phyloP scores from a whole-genome alignment of 2,888 invertebrate species.

The Pollenia angustigena region DNA sequence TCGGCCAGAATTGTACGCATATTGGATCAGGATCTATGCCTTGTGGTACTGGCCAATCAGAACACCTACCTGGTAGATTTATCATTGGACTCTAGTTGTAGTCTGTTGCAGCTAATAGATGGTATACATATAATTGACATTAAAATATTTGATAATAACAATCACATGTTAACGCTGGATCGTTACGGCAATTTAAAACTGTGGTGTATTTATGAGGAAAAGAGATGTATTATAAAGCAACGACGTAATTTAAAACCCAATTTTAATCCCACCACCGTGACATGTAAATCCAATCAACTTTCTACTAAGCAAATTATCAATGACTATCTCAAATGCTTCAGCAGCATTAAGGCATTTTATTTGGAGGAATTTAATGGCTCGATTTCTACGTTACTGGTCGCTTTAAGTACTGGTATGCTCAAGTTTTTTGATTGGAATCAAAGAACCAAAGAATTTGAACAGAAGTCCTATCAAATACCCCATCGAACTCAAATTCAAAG shows the following conservation, averaged over 20 bases:
- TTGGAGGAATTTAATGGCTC: conserved; percentile 68
- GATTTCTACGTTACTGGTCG: conserved; percentile 78
- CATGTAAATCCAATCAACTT: conserved; percentile 53
- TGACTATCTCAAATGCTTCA: conserved; percentile 46
- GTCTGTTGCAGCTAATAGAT: conserved; percentile 77
- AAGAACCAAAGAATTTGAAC: conserved; percentile 75
- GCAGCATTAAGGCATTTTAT: conserved; percentile 74
- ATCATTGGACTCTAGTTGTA: conserved; percentile 79
- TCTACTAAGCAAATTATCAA: conserved; percentile 75
- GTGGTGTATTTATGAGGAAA: conserved; percentile 80
- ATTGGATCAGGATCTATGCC: conserved; percentile 80
- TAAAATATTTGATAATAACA: conserved; percentile 78
- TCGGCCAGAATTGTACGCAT: conserved; percentile 78
- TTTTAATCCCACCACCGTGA: conserved; percentile 68
- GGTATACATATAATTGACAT: conserved; percentile 76
- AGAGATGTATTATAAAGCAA: conserved; percentile 75
- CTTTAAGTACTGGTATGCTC: conserved; percentile 79
- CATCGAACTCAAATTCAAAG: conserved; percentile 75
- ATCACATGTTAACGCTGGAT: conserved; percentile 81
- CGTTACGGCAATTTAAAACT: conserved; percentile 80
- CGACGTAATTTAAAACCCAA: conserved; percentile 50
- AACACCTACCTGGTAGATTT: conserved; percentile 80
- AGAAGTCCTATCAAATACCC: conserved; percentile 51
- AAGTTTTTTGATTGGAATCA: conserved; percentile 79
- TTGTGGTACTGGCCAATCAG: conserved; percentile 79